Evolutionary conservation across 2,888 invertebrate species (phyloP), one percentile per base, ranked within the genome.

Genomic region (Lasioglossum figueresi): DNA sequence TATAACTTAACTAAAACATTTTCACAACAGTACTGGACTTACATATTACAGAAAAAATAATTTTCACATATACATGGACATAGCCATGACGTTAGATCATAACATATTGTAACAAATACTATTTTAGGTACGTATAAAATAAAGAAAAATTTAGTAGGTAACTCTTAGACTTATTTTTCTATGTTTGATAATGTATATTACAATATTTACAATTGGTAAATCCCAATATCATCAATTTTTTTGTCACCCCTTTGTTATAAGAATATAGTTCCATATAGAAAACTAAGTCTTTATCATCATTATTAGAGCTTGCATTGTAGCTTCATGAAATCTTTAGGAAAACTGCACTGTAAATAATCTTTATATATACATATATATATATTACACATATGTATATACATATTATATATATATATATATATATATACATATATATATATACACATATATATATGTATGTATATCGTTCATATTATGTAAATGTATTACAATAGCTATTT

Each of bases 251-350:
- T 82, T 89, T 83, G 85, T 93, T 93, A 93, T 91, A 94, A 94
- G 94, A 94, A 94, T 94, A 94, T 94, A 94, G 93, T 93, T 94
- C 90, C 93, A 91, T 91, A 92, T 94, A 94, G 93, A 94, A 94
- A 94, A 94, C 94, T 94, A 94, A 94, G 93, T 94, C 93, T 94
- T 94, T 92, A 90, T 93, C 89, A 89, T 92, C 92, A 91, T 92
- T 93, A 91, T 91, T 90, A 89, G 86, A 91, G 91, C 85, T 89
- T 91, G 88, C 89, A 83, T 91, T 88, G 87, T 85, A 89, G 82
- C 87, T 88, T 87, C 82, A 85, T 89, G 89, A 91, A 91, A 89
- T 89, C 83, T 85, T 89, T 89, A 89, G 90, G 87, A 91, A 88
- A 91, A 91, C 91, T 85, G 87, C 89, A 91, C 88, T 88, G 88